Evolutionary conservation across 2,113 vertebrate genomes (phyloP).

Genomic region (Entelurus aequoreus): DNA sequence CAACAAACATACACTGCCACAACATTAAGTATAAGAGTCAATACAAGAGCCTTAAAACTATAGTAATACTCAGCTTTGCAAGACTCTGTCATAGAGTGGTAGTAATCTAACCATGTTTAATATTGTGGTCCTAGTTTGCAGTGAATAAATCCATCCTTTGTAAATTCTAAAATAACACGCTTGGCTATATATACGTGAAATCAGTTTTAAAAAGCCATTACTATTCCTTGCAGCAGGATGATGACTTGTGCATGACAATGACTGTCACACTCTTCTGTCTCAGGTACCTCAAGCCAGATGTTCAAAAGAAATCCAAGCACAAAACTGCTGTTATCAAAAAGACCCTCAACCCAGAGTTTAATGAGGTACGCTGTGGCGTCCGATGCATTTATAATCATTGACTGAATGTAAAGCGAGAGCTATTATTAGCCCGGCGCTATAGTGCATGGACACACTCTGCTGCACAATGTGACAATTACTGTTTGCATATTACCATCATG

Average conservation of each 20-base stretch:
- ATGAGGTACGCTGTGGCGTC: slow-evolving; percentile 72
- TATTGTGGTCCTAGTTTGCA: background rate
- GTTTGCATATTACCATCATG: background rate
- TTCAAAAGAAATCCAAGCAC: slow-evolving; percentile 88
- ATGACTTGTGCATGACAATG: slow-evolving; percentile 8
- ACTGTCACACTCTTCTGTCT: slow-evolving; percentile 17
- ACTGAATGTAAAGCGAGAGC: slow-evolving; percentile 14
- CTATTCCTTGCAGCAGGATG: background rate
- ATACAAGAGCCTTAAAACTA: too few species aligned
- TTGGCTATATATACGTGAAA: slow-evolving; percentile 9
- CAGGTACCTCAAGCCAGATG: slow-evolving; percentile 86
- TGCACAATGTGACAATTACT: slow-evolving; percentile 25
- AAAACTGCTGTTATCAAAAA: slow-evolving; percentile 88
- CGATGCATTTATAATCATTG: slow-evolving; percentile 6
- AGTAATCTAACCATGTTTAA: too few species aligned
- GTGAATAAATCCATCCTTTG: background rate
- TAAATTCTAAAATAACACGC: background rate
- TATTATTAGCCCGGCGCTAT: slow-evolving; percentile 2
- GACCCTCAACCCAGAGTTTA: slow-evolving; percentile 88
- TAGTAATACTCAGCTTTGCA: too few species aligned
- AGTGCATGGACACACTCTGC: background rate
- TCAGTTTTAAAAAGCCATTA: slow-evolving; percentile 3
- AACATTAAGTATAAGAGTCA: too few species aligned
- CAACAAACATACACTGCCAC: too few species aligned
- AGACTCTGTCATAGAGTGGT: too few species aligned